These are phyloP conservation scores for Sebastes miniatus DNA, from an alignment of 2,797 vertebrate species.

Conservation along the genomic window DNA sequence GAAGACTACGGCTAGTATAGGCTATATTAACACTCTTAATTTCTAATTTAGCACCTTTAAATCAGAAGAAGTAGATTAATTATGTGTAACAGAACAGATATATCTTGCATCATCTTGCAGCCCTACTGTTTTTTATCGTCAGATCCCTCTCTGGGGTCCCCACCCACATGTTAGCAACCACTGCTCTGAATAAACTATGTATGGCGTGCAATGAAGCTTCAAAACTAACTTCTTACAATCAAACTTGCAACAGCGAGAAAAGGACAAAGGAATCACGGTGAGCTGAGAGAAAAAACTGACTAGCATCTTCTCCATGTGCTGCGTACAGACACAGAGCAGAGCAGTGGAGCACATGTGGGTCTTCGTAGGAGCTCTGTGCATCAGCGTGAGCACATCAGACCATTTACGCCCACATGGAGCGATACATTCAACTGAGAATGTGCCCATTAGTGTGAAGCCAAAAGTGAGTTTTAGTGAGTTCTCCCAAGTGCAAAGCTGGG, in stretches of 20 bases:
- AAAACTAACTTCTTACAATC: not conserved
- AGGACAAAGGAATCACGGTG: not conserved
- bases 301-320: not conserved
- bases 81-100: not conserved
- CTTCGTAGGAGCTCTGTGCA: slow-evolving; percentile 45
- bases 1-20: too few relatives aligned
- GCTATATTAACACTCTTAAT: not conserved
- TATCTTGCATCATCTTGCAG: not conserved
- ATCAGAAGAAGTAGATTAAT: not conserved
- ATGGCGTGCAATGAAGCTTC: not conserved
- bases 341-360: slow-evolving; percentile 44
- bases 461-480: slow-evolving; percentile 33
- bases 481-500: slow-evolving; percentile 8
- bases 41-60: not conserved
- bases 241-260: not conserved
- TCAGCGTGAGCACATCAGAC: slow-evolving; percentile 46
- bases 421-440: slow-evolving; percentile 32
- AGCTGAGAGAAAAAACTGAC: slow-evolving; percentile 1
- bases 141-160: not conserved
- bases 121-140: not conserved
- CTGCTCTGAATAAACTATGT: not conserved
- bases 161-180: not conserved
- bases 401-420: slow-evolving; percentile 53
- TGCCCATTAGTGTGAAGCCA: slow-evolving; percentile 28
- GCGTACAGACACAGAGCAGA: slow-evolving; percentile 6